A percentile compares a stretch with the other conserved stretches of the same genome.
These are phyloP conservation scores for Acanthococcus lagerstroemiae DNA, from an alignment of 2,888 invertebrate genomes.

Conservation along the genomic window DNA sequence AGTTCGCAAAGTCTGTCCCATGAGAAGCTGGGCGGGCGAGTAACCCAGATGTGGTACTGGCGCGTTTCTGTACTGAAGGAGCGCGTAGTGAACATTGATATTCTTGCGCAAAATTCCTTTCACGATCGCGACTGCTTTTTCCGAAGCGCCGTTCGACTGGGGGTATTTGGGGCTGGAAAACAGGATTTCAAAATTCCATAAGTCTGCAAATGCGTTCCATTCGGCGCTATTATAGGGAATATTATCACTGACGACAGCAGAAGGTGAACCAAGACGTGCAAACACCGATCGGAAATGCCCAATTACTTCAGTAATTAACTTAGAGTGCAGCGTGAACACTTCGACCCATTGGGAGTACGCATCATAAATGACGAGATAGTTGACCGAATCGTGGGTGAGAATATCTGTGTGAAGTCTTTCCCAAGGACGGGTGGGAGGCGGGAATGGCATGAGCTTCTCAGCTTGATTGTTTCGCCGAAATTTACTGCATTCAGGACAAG, in stretches of 20 bases:
- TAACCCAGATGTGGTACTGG: not conserved
- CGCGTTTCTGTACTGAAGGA: constrained; percentile 1
- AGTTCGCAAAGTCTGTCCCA: not conserved
- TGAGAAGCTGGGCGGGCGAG: not conserved
- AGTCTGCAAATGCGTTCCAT: not conserved
- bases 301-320: not conserved
- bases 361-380: not conserved
- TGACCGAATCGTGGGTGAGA: no score
- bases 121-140: not conserved
- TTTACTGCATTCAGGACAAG: not conserved
- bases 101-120: not conserved
- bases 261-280: not conserved
- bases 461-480: constrained; percentile 3
- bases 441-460: not conserved
- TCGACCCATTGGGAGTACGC: not conserved
- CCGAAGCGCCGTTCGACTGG: not conserved
- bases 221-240: not conserved
- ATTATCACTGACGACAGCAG: not conserved
- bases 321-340: not conserved
- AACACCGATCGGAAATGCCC: not conserved
- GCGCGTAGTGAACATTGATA: not conserved
- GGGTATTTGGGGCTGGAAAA: not conserved
- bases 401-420: not conserved
- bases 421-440: not conserved
- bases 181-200: not conserved